Conservation (phyloP, 2,113 vertebrate genomes). For the Maylandia zebra region DNA sequence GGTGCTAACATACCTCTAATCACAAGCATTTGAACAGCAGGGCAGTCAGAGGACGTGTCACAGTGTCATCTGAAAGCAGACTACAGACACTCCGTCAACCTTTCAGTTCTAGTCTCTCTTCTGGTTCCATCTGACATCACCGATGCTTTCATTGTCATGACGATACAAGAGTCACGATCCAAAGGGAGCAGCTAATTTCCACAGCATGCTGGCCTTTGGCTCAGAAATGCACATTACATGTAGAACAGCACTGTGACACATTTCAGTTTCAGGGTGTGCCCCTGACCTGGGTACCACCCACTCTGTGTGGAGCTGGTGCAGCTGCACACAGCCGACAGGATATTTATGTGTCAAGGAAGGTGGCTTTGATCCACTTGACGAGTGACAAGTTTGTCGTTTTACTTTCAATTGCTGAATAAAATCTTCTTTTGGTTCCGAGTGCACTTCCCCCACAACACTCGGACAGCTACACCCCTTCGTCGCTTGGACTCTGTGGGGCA, state of each 20-base stretch:
- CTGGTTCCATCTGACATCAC: neutral
- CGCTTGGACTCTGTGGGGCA: neutral
- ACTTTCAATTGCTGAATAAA: neutral
- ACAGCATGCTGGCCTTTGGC: neutral
- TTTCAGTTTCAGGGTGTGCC: rapidly evolving
- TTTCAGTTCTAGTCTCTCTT: rapidly evolving
- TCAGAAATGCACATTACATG: neutral
- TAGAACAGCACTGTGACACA: neutral
- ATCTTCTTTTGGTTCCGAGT: neutral
- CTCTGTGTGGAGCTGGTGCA: neutral
- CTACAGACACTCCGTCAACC: rapidly evolving
- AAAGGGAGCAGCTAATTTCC: neutral
- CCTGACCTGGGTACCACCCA: neutral
- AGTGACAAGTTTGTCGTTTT: neutral
- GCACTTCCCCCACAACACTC: rapidly evolving
- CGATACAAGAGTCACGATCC: neutral
- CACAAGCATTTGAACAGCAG: neutral
- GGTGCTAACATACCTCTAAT: rapidly evolving
- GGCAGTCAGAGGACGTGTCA: neutral
- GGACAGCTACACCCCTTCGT: neutral
- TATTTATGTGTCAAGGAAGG: neutral
- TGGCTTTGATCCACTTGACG: rapidly evolving
- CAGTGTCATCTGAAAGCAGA: neutral
- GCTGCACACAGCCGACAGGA: neutral
- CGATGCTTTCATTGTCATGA: no score